Percentiles rank a stretch among this genome's conserved stretches.
Conservation (phyloP, 2,797 vertebrate species). For the Amazona finschi region DNA sequence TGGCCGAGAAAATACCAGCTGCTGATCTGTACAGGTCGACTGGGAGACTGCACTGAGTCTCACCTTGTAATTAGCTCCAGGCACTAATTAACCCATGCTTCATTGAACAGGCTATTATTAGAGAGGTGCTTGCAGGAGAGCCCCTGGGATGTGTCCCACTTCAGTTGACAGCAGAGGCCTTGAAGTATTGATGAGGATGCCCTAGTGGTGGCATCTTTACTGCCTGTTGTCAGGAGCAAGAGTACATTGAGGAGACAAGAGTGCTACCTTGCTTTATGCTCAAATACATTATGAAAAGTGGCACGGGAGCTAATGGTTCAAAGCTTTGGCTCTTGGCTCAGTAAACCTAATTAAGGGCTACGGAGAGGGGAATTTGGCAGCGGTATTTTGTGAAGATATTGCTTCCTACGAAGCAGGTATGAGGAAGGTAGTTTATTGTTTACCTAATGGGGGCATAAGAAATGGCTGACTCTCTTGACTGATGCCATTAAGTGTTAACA, state of each 20-base stretch:
- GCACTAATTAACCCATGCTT: neutral
- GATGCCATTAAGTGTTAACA: neutral
- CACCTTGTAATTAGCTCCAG: neutral
- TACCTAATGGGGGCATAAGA: neutral
- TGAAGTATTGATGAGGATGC: neutral
- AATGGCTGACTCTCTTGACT: neutral
- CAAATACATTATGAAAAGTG: neutral
- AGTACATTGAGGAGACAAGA: neutral
- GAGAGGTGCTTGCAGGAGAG: neutral
- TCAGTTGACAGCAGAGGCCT: neutral
- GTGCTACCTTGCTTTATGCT: neutral
- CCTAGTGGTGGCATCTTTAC: neutral
- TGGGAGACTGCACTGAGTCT: neutral
- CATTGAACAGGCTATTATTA: constrained; percentile 12
- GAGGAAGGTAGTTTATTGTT: neutral
- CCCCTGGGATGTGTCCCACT: neutral
- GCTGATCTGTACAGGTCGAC: neutral
- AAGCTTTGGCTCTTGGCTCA: neutral
- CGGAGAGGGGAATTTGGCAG: neutral
- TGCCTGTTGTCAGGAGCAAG: neutral
- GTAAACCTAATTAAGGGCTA: neutral
- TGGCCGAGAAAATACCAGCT: neutral
- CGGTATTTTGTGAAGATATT: neutral
- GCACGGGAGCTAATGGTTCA: neutral
- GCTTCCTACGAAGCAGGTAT: neutral